phyloP scores from a whole-genome alignment of 2,113 vertebrate genomes.

The Zootoca vivipara region DNA sequence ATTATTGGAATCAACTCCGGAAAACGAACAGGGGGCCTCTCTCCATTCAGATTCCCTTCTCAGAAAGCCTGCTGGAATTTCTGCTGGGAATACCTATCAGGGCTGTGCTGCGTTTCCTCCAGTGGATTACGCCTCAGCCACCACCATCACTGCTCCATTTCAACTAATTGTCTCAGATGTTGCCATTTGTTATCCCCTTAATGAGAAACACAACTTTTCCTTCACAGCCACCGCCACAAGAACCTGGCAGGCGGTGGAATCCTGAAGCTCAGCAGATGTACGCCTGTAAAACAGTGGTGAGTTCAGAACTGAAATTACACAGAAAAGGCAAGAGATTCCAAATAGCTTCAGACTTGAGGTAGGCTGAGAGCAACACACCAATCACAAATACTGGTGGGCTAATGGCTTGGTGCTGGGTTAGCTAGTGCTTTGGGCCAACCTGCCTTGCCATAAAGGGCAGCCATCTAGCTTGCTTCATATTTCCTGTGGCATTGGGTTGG shows the following conservation, averaged over 20 bases:
- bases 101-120: slow-evolving; percentile 42
- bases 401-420: not conserved
- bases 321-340: slow-evolving; percentile 64
- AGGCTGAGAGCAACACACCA: slow-evolving; percentile 34
- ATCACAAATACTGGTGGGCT: slow-evolving; percentile 11
- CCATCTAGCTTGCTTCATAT: not conserved
- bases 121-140: slow-evolving; percentile 28
- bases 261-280: slow-evolving; percentile 79
- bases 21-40: slow-evolving; percentile 57
- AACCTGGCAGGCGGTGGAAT: slow-evolving; percentile 77
- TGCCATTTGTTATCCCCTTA: slow-evolving; percentile 68
- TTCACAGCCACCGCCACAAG: slow-evolving; percentile 71
- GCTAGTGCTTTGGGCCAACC: slow-evolving; percentile 11
- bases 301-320: slow-evolving; percentile 70
- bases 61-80: slow-evolving; percentile 49
- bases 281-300: slow-evolving; percentile 59
- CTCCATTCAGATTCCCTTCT: slow-evolving; percentile 25
- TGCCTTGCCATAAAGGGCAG: not conserved
- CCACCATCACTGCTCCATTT: slow-evolving; percentile 66
- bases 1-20: slow-evolving; percentile 59
- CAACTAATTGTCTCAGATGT: slow-evolving; percentile 76
- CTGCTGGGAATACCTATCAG: slow-evolving; percentile 58
- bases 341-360: slow-evolving; percentile 70
- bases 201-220: slow-evolving; percentile 76
- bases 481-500: not conserved